phyloP scores from a whole-genome alignment of 2,797 vertebrate genomes.

The Odontamblyopus rebecca region DNA sequence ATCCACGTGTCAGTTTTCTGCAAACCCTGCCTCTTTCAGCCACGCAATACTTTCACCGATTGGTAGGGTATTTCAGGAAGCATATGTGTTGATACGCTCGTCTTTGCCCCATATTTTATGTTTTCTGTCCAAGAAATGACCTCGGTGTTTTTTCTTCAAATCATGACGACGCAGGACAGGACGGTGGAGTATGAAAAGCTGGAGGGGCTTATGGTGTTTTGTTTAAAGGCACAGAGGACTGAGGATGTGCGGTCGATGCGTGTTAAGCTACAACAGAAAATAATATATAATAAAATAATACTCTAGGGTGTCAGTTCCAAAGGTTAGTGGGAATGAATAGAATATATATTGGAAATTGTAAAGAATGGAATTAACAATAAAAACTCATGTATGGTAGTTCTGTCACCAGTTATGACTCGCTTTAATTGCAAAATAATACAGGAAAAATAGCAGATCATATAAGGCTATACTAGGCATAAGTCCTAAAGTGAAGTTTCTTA shows the following conservation, averaged over 20 bases:
- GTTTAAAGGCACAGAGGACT: neutral
- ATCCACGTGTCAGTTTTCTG: constrained; percentile 84
- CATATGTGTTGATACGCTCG: constrained; percentile 29
- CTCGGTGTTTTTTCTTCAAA: neutral
- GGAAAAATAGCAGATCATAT: constrained; percentile 57
- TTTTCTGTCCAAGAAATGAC: constrained; percentile 15
- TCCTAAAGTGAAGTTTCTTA: constrained; percentile 60
- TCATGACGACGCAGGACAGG: constrained; percentile 35
- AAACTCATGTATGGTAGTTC: neutral
- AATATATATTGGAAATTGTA: neutral
- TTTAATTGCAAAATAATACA: constrained; percentile 74
- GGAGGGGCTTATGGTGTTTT: neutral
- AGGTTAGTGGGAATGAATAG: neutral
- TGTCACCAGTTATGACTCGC: constrained; percentile 43
- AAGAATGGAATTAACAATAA: neutral
- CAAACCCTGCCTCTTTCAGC: constrained; percentile 38
- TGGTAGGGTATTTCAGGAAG: constrained; percentile 74
- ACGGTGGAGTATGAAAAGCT: neutral
- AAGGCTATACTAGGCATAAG: neutral
- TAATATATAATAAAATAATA: too few species aligned
- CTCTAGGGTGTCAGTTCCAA: neutral
- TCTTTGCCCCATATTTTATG: neutral
- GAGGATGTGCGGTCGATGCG: neutral
- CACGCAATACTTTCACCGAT: constrained; percentile 69
- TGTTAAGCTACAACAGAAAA: too few species aligned